Conservation (phyloP, 2,113 vertebrate species). For the Struthio camelus region DNA sequence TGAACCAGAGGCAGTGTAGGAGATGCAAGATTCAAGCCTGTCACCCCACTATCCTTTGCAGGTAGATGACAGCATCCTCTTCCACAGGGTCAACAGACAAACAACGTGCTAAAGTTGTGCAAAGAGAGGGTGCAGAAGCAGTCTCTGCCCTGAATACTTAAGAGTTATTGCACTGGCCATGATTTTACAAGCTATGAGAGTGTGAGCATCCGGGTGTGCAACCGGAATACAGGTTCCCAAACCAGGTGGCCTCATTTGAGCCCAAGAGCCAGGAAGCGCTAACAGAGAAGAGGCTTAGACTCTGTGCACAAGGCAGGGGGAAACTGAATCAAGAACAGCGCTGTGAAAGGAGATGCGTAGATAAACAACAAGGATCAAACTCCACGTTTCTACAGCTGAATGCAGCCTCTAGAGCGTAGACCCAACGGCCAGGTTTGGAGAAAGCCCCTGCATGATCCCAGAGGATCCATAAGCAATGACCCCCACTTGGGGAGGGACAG, state of each 20-base stretch:
- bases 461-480: background rate
- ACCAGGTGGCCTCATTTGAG: background rate
- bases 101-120: fast-evolving
- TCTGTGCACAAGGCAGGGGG: fast-evolving
- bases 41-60: fast-evolving
- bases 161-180: fast-evolving
- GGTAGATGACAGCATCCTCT: fast-evolving
- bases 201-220: background rate
- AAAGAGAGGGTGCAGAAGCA: background rate
- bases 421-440: background rate
- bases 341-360: background rate
- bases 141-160: background rate
- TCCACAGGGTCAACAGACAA: background rate
- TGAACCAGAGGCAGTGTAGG: fast-evolving
- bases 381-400: background rate
- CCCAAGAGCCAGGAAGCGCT: background rate
- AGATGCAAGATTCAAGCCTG: background rate
- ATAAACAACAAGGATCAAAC: background rate
- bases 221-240: background rate
- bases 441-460: background rate
- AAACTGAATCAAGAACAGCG: background rate
- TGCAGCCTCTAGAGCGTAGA: too few relatives aligned
- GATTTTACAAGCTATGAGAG: background rate
- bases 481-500: background rate
- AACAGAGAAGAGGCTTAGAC: too few relatives aligned